A percentile compares a stretch with the other conserved stretches of the same genome.
Conservation (phyloP, 2,113 vertebrate genomes). For the Cynopterus brachyotis region DNA sequence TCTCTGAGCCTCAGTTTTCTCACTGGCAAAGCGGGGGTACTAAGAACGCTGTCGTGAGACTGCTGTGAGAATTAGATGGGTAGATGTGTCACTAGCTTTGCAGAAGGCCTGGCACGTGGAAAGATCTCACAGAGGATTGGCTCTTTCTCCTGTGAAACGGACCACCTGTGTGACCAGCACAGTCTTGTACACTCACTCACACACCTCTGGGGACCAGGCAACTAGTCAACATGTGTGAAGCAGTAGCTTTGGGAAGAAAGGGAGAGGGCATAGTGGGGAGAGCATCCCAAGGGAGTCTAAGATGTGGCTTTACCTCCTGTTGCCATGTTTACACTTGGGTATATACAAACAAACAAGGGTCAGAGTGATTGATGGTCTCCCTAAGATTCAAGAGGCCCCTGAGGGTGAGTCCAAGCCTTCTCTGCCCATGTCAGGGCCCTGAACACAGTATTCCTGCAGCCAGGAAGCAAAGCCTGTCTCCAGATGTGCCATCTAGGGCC, state of each 20-base stretch:
- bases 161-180: rapidly evolving
- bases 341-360: not conserved
- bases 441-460: not conserved
- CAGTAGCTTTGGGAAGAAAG: not conserved
- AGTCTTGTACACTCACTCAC: not conserved
- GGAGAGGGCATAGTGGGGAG: not conserved
- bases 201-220: not conserved
- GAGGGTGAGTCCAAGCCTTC: not conserved
- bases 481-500: too few species aligned
- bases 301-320: not conserved
- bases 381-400: not conserved
- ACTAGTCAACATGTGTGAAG: not conserved
- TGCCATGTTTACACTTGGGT: not conserved
- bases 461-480: not conserved
- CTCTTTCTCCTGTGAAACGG: not conserved
- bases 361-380: not conserved
- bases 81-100: too few species aligned
- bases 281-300: too few species aligned
- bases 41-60: rapidly evolving
- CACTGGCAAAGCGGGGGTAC: not conserved
- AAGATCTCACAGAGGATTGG: not conserved
- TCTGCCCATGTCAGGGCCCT: not conserved
- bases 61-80: not conserved
- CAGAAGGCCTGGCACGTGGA: rapidly evolving
- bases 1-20: not conserved